A percentile compares a stretch with the other conserved stretches of the same genome.
Evolutionary conservation across 2,888 invertebrate genomes (phyloP).

Genomic region (Pandemis heparana): DNA sequence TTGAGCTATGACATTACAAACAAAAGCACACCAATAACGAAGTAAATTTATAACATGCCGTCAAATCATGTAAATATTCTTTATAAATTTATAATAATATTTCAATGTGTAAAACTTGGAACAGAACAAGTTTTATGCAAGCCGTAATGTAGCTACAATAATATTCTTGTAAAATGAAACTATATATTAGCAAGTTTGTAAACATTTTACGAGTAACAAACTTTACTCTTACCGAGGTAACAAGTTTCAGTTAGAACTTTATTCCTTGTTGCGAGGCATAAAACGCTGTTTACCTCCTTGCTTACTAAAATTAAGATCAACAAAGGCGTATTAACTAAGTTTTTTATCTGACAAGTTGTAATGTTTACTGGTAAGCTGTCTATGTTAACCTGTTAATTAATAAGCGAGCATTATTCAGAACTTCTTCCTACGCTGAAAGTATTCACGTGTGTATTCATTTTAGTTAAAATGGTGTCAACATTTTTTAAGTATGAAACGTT

Average conservation of each 20-base stretch:
- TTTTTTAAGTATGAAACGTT: neutral
- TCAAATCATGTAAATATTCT: neutral
- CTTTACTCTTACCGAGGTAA: slow-evolving; percentile 26
- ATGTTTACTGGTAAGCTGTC: neutral
- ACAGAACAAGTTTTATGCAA: neutral
- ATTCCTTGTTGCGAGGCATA: slow-evolving; percentile 21
- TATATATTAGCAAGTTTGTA: slow-evolving; percentile 32
- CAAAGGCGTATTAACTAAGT: neutral
- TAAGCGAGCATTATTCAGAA: neutral
- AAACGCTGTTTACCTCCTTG: slow-evolving; percentile 27
- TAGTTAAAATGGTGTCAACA: too few species aligned
- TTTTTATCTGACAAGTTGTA: neutral
- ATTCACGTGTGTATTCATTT: too few species aligned
- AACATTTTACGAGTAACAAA: slow-evolving; percentile 36
- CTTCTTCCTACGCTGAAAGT: too few species aligned
- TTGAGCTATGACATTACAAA: neutral
- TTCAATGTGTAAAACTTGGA: neutral
- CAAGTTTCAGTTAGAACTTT: slow-evolving; percentile 26
- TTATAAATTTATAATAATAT: neutral
- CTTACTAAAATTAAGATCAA: slow-evolving; percentile 11
- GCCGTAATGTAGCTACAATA: slow-evolving; percentile 11
- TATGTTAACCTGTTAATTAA: neutral
- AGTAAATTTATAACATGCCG: neutral
- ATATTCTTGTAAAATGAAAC: slow-evolving; percentile 17
- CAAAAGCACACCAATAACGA: neutral